phyloP scores from a whole-genome alignment of 2,888 invertebrate genomes.

The Hofmannophila pseudospretella region DNA sequence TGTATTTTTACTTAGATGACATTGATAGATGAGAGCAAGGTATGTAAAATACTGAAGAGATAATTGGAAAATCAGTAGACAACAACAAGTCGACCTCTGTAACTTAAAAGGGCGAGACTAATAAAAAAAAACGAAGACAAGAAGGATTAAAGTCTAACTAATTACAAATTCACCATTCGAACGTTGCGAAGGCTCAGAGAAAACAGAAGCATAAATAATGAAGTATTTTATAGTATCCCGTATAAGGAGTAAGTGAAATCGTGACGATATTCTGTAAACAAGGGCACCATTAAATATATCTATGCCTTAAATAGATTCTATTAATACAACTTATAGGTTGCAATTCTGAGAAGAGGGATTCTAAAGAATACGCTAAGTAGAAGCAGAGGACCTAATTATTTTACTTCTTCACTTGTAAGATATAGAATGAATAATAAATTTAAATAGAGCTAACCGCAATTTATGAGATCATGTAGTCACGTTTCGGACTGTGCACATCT shows the following conservation, averaged over 20 bases:
- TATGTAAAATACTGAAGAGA: too few species aligned
- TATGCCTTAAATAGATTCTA: too few species aligned
- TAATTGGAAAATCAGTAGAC: too few species aligned
- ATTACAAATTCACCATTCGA: too few species aligned
- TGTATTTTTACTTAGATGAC: not conserved
- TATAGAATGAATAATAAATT: slow-evolving; percentile 6
- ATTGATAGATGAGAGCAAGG: not conserved
- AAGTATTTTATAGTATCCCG: slow-evolving; percentile 9
- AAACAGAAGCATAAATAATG: slow-evolving; percentile 3
- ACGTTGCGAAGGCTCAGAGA: not conserved
- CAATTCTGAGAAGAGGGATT: not conserved
- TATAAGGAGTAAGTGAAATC: slow-evolving; percentile 21
- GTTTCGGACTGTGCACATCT: slow-evolving; percentile 19
- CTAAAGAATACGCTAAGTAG: not conserved
- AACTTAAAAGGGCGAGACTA: too few species aligned
- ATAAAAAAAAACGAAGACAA: too few species aligned
- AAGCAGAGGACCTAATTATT: not conserved
- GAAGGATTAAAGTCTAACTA: too few species aligned
- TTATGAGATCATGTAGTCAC: slow-evolving; percentile 22
- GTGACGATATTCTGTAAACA: slow-evolving; percentile 10
- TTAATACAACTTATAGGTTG: too few species aligned
- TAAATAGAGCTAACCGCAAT: slow-evolving; percentile 11
- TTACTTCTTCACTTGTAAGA: too few species aligned
- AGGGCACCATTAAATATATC: not conserved
- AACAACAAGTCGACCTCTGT: too few species aligned